These are phyloP conservation scores for Eciton burchellii DNA, from an alignment of 1,140 invertebrate species.

Conservation along the genomic window DNA sequence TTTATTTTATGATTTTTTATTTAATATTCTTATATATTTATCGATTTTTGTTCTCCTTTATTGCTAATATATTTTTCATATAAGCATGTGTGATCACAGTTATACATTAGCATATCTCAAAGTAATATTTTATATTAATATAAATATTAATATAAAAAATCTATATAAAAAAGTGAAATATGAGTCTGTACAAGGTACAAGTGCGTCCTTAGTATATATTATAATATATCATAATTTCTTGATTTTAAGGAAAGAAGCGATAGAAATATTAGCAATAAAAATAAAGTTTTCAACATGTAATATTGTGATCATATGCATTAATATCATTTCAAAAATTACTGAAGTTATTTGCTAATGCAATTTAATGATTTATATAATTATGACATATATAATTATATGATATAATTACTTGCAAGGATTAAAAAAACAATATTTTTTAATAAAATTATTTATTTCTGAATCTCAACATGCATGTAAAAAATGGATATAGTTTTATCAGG, in stretches of 20 bases:
- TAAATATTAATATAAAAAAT: too few relatives aligned
- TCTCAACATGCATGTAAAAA: slow-evolving; percentile 61
- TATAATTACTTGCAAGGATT: slow-evolving; percentile 5
- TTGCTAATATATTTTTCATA: not conserved
- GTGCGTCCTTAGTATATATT: slow-evolving; percentile 76
- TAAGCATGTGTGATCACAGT: slow-evolving; percentile 19
- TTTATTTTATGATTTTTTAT: not conserved
- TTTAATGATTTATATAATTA: not conserved
- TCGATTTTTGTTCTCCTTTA: slow-evolving; percentile 2
- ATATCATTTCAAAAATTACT: not conserved
- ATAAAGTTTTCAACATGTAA: too few relatives aligned
- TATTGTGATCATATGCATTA: too few relatives aligned
- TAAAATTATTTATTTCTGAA: slow-evolving; percentile 43
- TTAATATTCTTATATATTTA: slow-evolving; percentile 10
- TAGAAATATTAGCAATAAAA: too few relatives aligned
- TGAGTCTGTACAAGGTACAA: slow-evolving; percentile 84
- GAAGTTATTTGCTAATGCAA: slow-evolving; percentile 11
- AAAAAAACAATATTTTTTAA: slow-evolving; percentile 11
- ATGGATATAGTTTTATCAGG: slow-evolving; percentile 36
- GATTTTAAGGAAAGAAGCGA: not conserved
- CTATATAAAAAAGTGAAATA: slow-evolving; percentile 36
- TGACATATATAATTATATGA: not conserved
- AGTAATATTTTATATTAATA: slow-evolving; percentile 20
- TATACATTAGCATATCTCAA: slow-evolving; percentile 1
- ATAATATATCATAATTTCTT: slow-evolving; percentile 14